Base-by-base conservation (phyloP, 2,888 invertebrate genomes). In the Eubasilissa splendida region DNA sequence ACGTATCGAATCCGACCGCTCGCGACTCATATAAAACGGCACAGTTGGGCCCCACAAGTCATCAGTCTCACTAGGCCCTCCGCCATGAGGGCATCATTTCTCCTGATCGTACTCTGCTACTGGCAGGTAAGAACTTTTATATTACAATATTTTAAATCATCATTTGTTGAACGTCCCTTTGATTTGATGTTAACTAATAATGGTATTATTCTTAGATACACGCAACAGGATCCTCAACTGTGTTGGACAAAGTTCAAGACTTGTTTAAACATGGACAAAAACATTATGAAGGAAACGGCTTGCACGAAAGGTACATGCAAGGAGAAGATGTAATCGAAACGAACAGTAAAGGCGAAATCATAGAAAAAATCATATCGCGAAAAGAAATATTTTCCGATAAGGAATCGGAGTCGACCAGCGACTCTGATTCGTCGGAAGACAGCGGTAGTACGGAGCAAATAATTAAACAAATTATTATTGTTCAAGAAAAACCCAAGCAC, bases 41-140 rank as follows among this genome's bases (percentile, higher is more conserved):
- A 31, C 11, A 31, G 33, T 12, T 8, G 14, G 9, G n/a, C 53
- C 33, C 33, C 52, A 70, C 60, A 12, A 66, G 58, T 70, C 75
- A 83, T 83, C 83, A 83, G 83, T 83, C 82, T 71, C 52, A 73
- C 80, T 76, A 80, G 79, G 79, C 82, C 83, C 82, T 83, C 83
- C 80, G 82, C 79, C 75, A 83, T 83, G 83, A 83, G 82, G 83
- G 83, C 79, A 73, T 63, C 75, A 66, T 66, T 82, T 68, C 82
- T 83, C 82, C 83, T 83, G 83, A 83, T 83, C 82, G 82, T 83
- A 76, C 70, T 83, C 83, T 83, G 83, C 83, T 80, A 79, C 60
- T 77, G 80, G 83, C 83, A 83, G 83, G 83, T 83, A 83, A 81
- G 56, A 53, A 73, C 8, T 31, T 4, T 60, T 60, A 53, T 54